A percentile compares a stretch with the other conserved stretches of the same genome.
Evolutionary conservation across 1,140 invertebrate species (phyloP).

Genomic region (Drosophila grimshawi): DNA sequence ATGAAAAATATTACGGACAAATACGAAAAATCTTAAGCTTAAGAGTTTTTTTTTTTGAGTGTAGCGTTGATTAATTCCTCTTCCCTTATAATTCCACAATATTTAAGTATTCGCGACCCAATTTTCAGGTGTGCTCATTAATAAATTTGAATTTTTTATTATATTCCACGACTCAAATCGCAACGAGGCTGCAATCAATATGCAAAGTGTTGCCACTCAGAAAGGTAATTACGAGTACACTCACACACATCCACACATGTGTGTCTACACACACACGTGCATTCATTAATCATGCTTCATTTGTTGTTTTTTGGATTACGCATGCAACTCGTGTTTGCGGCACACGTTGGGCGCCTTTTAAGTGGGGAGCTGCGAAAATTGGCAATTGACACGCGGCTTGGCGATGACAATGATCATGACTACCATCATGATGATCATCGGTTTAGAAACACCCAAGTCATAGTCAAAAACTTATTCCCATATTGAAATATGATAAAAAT

Average conservation of each 20-base stretch:
- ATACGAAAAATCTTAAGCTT: too few species aligned
- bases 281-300: conserved; percentile 29
- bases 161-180: not conserved
- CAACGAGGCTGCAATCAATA: conserved; percentile 23
- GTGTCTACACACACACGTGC: not conserved
- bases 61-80: too few species aligned
- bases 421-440: not conserved
- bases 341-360: conserved; percentile 44
- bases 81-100: too few species aligned
- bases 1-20: too few species aligned
- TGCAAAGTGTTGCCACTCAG: conserved; percentile 21
- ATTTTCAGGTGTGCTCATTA: conserved; percentile 4
- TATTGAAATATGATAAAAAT: too few species aligned
- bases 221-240: conserved; percentile 19
- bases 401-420: conserved; percentile 8
- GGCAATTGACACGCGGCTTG: conserved; percentile 31
- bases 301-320: conserved; percentile 6
- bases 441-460: not conserved
- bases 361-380: conserved; percentile 11
- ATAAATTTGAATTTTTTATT: conserved; percentile 5
- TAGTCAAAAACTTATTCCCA: too few species aligned
- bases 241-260: not conserved
- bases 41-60: too few species aligned
- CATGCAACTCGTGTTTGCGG: conserved; percentile 34
- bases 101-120: not conserved